Conservation (phyloP, 2,888 invertebrate genomes). For the Drosophila fungiperda region DNA sequence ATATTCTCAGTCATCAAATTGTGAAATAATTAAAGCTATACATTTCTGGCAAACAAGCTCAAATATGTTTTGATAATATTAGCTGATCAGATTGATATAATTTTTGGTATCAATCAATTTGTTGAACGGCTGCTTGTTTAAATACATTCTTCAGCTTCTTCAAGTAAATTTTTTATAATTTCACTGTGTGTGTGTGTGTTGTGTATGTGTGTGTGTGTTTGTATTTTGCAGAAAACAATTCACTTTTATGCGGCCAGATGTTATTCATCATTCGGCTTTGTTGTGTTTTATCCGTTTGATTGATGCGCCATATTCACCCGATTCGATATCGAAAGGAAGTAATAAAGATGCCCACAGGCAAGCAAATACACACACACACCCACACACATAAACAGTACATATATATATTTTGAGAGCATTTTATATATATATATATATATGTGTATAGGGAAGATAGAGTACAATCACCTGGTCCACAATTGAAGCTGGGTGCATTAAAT, state of each 20-base stretch:
- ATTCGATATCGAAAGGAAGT: slow-evolving; percentile 71
- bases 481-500: slow-evolving; percentile 69
- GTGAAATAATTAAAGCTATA: slow-evolving; percentile 7
- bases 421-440: slow-evolving; percentile 5
- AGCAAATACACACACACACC: slow-evolving; percentile 15
- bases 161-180: slow-evolving; percentile 70
- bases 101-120: slow-evolving; percentile 42
- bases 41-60: slow-evolving; percentile 14
- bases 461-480: slow-evolving; percentile 69
- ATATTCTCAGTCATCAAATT: slow-evolving; percentile 4
- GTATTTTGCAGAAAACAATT: slow-evolving; percentile 65
- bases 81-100: slow-evolving; percentile 8
- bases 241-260: slow-evolving; percentile 66
- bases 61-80: slow-evolving; percentile 15
- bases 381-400: background rate
- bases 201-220: slow-evolving; percentile 9
- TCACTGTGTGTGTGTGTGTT: slow-evolving; percentile 14
- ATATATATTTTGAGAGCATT: background rate
- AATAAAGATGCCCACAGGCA: slow-evolving; percentile 48
- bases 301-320: slow-evolving; percentile 76
- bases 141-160: slow-evolving; percentile 52
- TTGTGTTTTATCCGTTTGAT: slow-evolving; percentile 72
- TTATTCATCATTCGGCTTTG: slow-evolving; percentile 73
- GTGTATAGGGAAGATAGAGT: slow-evolving; percentile 28
- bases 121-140: slow-evolving; percentile 29